Base-by-base conservation (phyloP, 2,888 invertebrate genomes). In the Apotomis betuletana region DNA sequence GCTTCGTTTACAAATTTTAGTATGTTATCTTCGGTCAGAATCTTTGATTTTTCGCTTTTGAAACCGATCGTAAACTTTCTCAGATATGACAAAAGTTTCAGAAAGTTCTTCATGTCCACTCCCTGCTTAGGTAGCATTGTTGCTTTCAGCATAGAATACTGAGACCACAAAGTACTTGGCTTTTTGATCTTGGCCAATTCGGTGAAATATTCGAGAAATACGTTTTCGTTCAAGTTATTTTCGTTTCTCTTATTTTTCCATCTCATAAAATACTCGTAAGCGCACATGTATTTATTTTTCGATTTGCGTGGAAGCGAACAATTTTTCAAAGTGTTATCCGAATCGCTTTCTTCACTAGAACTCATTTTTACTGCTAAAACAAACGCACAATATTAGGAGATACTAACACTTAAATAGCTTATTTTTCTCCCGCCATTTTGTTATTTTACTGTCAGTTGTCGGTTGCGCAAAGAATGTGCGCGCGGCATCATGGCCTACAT, bases 81-180 rank as follows among this genome's bases (percentile, higher is more conserved):
- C 15, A 70, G 15, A 59, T 54, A 70, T 12, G 5, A 46, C 46
- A 36, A 44, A 27, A 70, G 36, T 46, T 65, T 70, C 52, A 10
- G 3, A 36, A 60, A 70, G 12, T 54, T 65, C 49, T 65, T 27
- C 3, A 70, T 51, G 10, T 15, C 36, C 15, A 70, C 36, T 9
- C 60, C 15, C 8, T 70, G 54, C 38, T 65, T 70, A 3, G 54
- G 12, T 8, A 44, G 64, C 44, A 70, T 9, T 12, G 49, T 70
- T n/a, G 38, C 49, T 61, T 70, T 70, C 4, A 70, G 60, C 70
- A 70, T 70, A 5, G 70, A 70, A 61, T 67, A 70, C n/a, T 27
- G 51, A 15, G 67, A 10, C 70, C 70, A 70, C 55, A 70, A 44
- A 55, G 49, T 61, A 13, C 65, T 55, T 49, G 67, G 60, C 49